A percentile compares a stretch with the other conserved stretches of the same genome.
These are phyloP conservation scores for Todiramphus chloris DNA, from an alignment of 2,113 vertebrate species.

Conservation along the genomic window DNA sequence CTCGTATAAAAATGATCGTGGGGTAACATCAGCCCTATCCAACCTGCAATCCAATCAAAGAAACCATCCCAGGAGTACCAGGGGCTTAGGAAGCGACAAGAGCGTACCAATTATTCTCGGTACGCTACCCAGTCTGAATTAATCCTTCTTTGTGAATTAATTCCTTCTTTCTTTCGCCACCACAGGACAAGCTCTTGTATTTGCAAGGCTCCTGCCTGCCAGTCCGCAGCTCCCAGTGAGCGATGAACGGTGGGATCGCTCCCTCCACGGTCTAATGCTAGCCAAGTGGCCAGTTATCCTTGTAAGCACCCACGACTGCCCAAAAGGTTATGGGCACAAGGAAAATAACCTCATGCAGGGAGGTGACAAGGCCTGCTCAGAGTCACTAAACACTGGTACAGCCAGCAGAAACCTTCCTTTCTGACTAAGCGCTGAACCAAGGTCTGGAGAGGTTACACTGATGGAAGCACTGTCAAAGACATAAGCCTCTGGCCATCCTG, in stretches of 20 bases:
- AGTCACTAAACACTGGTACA: background rate
- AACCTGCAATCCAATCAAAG: background rate
- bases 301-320: background rate
- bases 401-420: background rate
- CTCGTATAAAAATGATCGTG: rapidly evolving
- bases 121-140: background rate
- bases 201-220: background rate
- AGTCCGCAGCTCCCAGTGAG: background rate
- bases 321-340: background rate
- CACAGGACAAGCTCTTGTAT: background rate
- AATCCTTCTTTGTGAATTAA: background rate
- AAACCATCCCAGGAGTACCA: background rate
- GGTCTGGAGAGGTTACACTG: background rate
- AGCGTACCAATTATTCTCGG: background rate
- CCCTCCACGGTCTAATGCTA: rapidly evolving
- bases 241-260: background rate
- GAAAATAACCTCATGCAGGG: constrained; percentile 6
- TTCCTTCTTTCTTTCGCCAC: background rate
- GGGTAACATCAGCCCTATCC: background rate
- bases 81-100: background rate
- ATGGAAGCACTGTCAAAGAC: background rate
- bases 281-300: background rate
- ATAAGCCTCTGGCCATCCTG: background rate
- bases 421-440: constrained; percentile 25
- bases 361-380: background rate